phyloP scores from a whole-genome alignment of 2,888 invertebrate genomes.

The Heteromurus nitidus region DNA sequence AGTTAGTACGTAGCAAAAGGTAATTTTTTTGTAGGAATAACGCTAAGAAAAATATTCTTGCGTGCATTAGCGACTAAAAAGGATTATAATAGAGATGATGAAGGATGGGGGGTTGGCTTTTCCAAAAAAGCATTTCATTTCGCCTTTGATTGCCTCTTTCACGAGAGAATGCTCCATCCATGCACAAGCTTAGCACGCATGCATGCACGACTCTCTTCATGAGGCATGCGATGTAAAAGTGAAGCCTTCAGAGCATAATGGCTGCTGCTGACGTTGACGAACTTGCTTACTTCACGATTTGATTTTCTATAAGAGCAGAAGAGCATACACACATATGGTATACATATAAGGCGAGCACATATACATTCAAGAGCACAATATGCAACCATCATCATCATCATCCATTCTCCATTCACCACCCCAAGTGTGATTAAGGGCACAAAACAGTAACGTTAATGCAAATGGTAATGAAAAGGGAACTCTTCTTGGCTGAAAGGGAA shows the following conservation, averaged over 20 bases:
- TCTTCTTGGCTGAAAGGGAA: slow-evolving; percentile 11
- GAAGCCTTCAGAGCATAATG: slow-evolving; percentile 19
- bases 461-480: slow-evolving; percentile 44
- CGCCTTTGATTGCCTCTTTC: slow-evolving; percentile 58
- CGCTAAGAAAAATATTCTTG: slow-evolving; percentile 43
- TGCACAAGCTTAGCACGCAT: slow-evolving; percentile 34
- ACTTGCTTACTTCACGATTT: slow-evolving; percentile 41
- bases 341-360: not conserved
- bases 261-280: slow-evolving; percentile 58
- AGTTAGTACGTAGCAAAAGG: not conserved
- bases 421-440: slow-evolving; percentile 46
- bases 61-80: slow-evolving; percentile 54
- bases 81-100: slow-evolving; percentile 46
- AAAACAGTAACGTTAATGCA: slow-evolving; percentile 35
- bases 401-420: not conserved
- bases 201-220: slow-evolving; percentile 40
- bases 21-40: not conserved
- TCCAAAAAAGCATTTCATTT: slow-evolving; percentile 59
- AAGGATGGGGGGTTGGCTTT: slow-evolving; percentile 58
- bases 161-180: slow-evolving; percentile 44
- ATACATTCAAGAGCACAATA: slow-evolving; percentile 17
- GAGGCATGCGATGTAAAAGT: slow-evolving; percentile 44
- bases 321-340: slow-evolving; percentile 1
- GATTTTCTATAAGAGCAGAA: not conserved
- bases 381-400: slow-evolving; percentile 3